Evolutionary conservation across 2,888 invertebrate species (phyloP), one percentile per base, ranked within the genome.

Genomic region (Xestobium rufovillosum): DNA sequence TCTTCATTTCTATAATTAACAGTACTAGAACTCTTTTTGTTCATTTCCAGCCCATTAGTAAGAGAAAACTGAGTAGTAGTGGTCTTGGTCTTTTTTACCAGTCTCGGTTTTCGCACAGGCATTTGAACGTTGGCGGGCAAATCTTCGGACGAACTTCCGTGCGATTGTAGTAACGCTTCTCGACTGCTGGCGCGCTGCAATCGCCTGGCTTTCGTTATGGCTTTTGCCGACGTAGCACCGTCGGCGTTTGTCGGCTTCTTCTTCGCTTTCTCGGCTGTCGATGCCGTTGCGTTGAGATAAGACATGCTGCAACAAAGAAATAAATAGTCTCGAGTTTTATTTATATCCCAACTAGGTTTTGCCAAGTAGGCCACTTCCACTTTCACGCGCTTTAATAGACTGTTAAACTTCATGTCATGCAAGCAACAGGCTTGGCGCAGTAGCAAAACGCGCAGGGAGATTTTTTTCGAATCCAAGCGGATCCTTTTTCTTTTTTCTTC

Each of bases 71-170:
- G 60, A 13, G 56, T 40, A 0, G 57, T 48, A 13, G 56, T 40
- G 0, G 57, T 48, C 53, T 64, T 65, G 2, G 59, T 60, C 44
- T 62, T 63, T 45, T 58, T 59, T n/a, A 62, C 51, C 41, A 62
- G 42, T 31, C 66, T 51, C n/a, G 63, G 66, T 43, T 65, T 66
- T 16, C 66, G 48, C 1, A 55, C 39, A 6, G 60, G 60, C 14
- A 51, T 49, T 36, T 61, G 63, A 10, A 53, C 44, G 39, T 52
- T 58, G 3, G 55, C 51, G 1, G 64, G 56, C 14, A 70, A 48
- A 53, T 71, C 71, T 51, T 72, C 72, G 0, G 71, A 71, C 10
- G 71, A 71, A 46, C 70, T 71, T 10, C 67, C 69, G 44, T 67
- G 67, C 2, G 65, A 63, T 42, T 67, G 67, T 11, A 69, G 53